These are phyloP conservation scores for Cyaniris semiargus DNA, from an alignment of 2,888 invertebrate genomes.

Conservation along the genomic window DNA sequence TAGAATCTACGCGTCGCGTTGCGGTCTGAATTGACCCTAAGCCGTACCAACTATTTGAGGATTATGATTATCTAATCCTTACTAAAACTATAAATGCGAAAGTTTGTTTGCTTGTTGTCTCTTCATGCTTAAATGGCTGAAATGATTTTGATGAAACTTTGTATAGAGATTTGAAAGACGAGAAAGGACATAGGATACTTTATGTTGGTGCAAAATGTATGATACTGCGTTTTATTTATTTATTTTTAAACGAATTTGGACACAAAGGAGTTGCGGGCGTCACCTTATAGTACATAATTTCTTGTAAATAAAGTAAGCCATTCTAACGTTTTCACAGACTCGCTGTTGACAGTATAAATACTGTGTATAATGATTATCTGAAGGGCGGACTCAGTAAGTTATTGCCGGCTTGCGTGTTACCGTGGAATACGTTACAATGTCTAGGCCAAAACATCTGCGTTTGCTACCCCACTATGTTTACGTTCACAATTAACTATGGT, in stretches of 20 bases:
- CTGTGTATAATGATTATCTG: constrained; percentile 76
- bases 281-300: neutral
- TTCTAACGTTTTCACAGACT: constrained; percentile 14
- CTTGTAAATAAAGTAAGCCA: neutral
- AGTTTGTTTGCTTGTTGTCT: neutral
- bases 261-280: neutral
- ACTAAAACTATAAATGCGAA: neutral
- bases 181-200: no score
- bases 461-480: constrained; percentile 63
- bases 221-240: no score
- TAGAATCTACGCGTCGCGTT: no score
- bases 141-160: neutral
- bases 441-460: constrained; percentile 71
- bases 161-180: no score
- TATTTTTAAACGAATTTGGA: no score
- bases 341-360: constrained; percentile 29
- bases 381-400: constrained; percentile 61
- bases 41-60: neutral
- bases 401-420: constrained; percentile 70
- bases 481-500: constrained; percentile 48
- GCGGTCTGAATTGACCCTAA: no score
- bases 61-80: neutral
- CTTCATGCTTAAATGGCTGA: neutral
- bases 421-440: constrained; percentile 71
- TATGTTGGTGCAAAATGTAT: no score